Base-by-base conservation (phyloP, 2,888 invertebrate genomes). In the Trimorus sp. region DNA sequence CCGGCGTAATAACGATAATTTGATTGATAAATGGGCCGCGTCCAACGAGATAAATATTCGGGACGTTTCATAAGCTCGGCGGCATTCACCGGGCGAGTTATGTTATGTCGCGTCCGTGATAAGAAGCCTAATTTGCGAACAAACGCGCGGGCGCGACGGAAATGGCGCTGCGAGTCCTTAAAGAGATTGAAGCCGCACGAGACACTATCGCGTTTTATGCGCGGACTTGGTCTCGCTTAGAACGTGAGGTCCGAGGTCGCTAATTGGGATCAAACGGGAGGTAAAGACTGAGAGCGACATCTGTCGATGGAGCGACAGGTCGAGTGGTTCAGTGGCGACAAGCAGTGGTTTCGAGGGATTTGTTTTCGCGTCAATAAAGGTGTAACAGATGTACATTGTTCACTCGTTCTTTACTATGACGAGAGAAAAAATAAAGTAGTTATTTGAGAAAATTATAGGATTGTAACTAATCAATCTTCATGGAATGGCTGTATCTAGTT, bases 161-260 rank as follows among this genome's bases (percentile, higher is more conserved):
- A 76, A 76, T 60, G 37, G 66, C 15, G n/a, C n/a, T 53, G 51
- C 56, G 38, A 70, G 62, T 59, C 48, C 53, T 78, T 65, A 59
- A 66, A 66, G 76, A 62, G 80, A 80, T 65, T 81, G 73, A 75
- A 80, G 70, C 65, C n/a, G n/a, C 63, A 62, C 36, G 51, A 42
- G 73, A 69, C 74, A 82, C 74, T 59, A 60, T 68, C 77, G 40
- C 77, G 49, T 63, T 82, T 82, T 65, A 77, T 58, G 77, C 48
- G 42, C 69, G 48, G 37, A 59, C 77, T 77, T n/a, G n/a, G n/a
- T n/a, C n/a, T 77, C 69, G 77, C 81, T 77, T 56, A 63, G 74
- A 58, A 74, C 63, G 73, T 77, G 69, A 74, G 45, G 71, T 62
- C 77, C 58, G 69, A 74, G 81, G 81, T 82, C 81, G 74, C 74